Base-by-base conservation (phyloP, 1,140 invertebrate genomes). In the Atta colombica region DNA sequence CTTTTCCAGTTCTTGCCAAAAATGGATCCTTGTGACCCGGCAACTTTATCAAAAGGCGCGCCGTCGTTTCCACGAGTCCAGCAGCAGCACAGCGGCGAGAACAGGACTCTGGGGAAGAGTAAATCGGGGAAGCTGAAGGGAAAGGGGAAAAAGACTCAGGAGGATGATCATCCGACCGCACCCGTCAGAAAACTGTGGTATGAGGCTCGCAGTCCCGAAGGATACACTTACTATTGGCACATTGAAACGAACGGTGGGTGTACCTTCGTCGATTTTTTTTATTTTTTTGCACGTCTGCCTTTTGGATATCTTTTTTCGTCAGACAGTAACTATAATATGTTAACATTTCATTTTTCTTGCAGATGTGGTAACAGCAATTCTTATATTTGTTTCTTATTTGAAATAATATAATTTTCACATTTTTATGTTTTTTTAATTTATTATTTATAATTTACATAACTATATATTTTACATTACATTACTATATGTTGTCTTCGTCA, bases 161-260 rank as follows among this genome's bases (percentile, higher is more conserved):
- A 96, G 90, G 95, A 94, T 45, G 94, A 92, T 60, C 65, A 60
- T 58, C 12, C 77, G 2, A 58, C 63, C 63, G 92, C 91, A 75
- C 61, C 80, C 28, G 72, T 92, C 8, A 91, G 81, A 6, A 96
- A 95, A 92, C 88, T 96, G 35, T 98, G 98, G 98, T 96, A 97
- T 88, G 97, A 98, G 91, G 97, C 97, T 0, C 96, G 96, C 75
- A 96, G 96, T 87, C 96, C 97, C 68, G 97, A 98, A 90, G 98
- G 97, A 18, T 96, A 97, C 85, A 96, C 96, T 10, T 98, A 98
- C 93, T 98, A 98, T 90, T 98, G 97, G 97, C 97, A 98, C 93
- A 96, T 96, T 28, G 96, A 97, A 88, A 98, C 97, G n/a, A 97
- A 97, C 95, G 97, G 98, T 97, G 94, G 74, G 90, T 85, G 75